These are phyloP conservation scores for Indicator indicator DNA, from an alignment of 2,113 vertebrate species.

Conservation along the genomic window DNA sequence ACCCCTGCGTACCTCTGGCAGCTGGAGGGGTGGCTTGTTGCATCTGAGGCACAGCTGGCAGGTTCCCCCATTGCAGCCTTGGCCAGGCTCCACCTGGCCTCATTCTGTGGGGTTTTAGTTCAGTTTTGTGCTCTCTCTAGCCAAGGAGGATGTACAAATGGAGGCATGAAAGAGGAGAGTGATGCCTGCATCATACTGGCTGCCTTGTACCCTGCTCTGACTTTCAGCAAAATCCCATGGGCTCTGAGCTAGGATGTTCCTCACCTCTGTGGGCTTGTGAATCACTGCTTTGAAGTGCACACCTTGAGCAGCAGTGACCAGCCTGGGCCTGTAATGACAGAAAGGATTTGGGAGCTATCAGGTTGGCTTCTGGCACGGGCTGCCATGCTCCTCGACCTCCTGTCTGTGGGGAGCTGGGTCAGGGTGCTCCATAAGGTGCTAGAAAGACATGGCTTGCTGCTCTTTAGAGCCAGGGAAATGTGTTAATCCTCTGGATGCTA, in stretches of 20 bases:
- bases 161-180: neutral
- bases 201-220: neutral
- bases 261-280: neutral
- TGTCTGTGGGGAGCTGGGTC: neutral
- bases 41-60: neutral
- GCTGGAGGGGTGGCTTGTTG: neutral
- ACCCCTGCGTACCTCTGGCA: neutral
- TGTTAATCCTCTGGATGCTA: neutral
- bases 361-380: neutral
- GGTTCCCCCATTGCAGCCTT: neutral
- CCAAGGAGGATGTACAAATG: neutral
- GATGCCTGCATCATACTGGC: neutral
- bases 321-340: neutral
- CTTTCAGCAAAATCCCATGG: neutral
- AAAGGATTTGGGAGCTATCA: neutral
- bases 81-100: neutral
- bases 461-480: neutral
- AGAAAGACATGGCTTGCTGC: neutral
- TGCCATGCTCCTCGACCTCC: neutral
- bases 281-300: neutral
- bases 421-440: neutral
- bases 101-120: neutral
- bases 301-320: rapidly evolving
- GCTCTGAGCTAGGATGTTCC: neutral
- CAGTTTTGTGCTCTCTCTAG: neutral